Evolutionary conservation across 2,113 vertebrate genomes (phyloP).

Genomic region (Actenoides hombroni): DNA sequence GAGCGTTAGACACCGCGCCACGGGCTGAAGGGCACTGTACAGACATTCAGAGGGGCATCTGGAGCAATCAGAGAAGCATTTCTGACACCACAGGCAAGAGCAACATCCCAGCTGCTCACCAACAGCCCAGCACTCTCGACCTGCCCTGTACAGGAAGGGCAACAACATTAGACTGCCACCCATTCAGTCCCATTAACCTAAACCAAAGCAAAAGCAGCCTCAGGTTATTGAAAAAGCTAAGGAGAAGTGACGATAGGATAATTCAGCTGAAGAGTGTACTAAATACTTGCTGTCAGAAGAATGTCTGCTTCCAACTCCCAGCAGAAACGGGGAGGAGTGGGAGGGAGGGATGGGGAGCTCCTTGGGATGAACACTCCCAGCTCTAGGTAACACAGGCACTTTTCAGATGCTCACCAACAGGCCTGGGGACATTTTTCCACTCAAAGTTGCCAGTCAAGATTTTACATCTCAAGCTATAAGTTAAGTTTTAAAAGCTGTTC

Average conservation of each 20-base stretch:
- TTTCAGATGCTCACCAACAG: background rate
- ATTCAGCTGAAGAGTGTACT: background rate
- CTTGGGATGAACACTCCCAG: background rate
- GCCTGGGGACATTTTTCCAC: background rate
- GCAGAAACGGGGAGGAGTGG: rapidly evolving
- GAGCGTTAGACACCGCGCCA: rapidly evolving
- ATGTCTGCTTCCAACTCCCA: background rate
- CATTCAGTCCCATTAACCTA: rapidly evolving
- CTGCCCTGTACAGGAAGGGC: background rate
- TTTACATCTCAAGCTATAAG: background rate
- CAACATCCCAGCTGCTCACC: rapidly evolving
- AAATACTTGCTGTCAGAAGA: background rate
- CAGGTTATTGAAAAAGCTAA: background rate
- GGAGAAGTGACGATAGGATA: rapidly evolving
- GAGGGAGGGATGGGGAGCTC: background rate
- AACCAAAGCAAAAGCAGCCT: background rate
- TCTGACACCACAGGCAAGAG: background rate
- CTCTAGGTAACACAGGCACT: too few species aligned
- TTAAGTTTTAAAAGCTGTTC: background rate
- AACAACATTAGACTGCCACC: too few species aligned
- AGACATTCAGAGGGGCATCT: background rate
- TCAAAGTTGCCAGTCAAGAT: background rate
- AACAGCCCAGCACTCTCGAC: background rate
- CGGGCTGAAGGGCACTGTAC: background rate
- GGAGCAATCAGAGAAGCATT: rapidly evolving